Base-by-base conservation (phyloP, 2,888 invertebrate species). In the Watsonalla cultraria region DNA sequence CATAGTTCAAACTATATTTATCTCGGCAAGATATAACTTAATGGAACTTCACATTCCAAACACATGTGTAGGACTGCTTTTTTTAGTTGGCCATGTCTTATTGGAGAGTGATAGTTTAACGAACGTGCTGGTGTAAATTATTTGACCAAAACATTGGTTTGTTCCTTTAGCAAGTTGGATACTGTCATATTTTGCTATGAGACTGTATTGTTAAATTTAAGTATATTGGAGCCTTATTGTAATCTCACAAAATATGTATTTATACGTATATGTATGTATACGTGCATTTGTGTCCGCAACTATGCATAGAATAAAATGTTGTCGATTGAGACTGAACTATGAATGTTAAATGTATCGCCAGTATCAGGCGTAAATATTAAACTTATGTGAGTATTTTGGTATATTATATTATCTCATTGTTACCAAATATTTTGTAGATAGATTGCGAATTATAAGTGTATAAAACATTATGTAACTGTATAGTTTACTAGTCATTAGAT, bases 341-440 rank as follows among this genome's bases (percentile, higher is more conserved):
- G 76, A 82, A 78, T 61, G 67, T 68, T 80, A 72, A 65, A 72
- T 74, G 72, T 70, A 76, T 80, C 76, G 86, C 85, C 86, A 87
- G 87, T 87, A 88, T 84, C 79, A 78, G 73, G 69, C 74, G 74
- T 46, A 7, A 46, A 14, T 42, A 72, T 74, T 65, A 66, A 65
- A 69, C 64, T 73, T 78, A 74, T 75, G 76, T 78, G 76, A 82
- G 80, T 88, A 88, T 89, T 87, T 88, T 89, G 83, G 77, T 87
- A 89, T 84, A 83, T 79, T 82, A 80, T 86, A 84, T 78, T 82
- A 83, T 90, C 87, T 87, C 90, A 87, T 79, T 89, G 90, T 90
- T 90, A 90, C 90, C 90, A 90, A 90, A 90, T 90, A 86, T 87
- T 81, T 85, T 86, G 85, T 90, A 86, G 76, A 86, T 82, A 85